A percentile compares a stretch with the other conserved stretches of the same genome.
These are phyloP conservation scores for Momotus momota DNA, from an alignment of 2,797 vertebrate genomes.

Conservation along the genomic window DNA sequence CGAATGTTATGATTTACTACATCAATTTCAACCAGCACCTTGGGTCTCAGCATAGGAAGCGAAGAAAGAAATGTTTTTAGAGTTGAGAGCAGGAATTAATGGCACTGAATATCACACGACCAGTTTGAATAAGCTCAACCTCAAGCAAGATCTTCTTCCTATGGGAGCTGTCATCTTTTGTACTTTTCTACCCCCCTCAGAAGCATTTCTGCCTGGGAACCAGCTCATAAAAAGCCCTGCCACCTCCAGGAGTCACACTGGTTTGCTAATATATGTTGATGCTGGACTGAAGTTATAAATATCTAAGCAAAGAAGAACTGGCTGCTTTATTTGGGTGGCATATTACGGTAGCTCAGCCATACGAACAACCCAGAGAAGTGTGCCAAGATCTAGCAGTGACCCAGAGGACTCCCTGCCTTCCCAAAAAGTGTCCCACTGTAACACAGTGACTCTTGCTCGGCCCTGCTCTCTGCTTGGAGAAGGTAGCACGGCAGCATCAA, in stretches of 20 bases:
- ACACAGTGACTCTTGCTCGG: neutral
- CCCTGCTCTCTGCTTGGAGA: neutral
- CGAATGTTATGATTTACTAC: neutral
- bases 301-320: neutral
- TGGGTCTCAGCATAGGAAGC: neutral
- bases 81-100: neutral
- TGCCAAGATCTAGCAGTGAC: neutral
- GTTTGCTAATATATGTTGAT: neutral
- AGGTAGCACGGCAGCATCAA: rapidly evolving
- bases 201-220: neutral
- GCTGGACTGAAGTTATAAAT: neutral
- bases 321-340: neutral
- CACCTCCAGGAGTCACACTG: neutral
- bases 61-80: neutral
- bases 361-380: neutral
- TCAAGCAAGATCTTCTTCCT: neutral
- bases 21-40: neutral
- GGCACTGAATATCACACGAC: neutral
- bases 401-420: neutral
- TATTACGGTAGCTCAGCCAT: neutral
- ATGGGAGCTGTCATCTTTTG: neutral
- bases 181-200: neutral
- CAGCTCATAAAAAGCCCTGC: neutral
- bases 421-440: neutral
- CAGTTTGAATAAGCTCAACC: neutral